Evolutionary conservation across 2,888 invertebrate genomes (phyloP).

Genomic region (Tetanocera ferruginea): DNA sequence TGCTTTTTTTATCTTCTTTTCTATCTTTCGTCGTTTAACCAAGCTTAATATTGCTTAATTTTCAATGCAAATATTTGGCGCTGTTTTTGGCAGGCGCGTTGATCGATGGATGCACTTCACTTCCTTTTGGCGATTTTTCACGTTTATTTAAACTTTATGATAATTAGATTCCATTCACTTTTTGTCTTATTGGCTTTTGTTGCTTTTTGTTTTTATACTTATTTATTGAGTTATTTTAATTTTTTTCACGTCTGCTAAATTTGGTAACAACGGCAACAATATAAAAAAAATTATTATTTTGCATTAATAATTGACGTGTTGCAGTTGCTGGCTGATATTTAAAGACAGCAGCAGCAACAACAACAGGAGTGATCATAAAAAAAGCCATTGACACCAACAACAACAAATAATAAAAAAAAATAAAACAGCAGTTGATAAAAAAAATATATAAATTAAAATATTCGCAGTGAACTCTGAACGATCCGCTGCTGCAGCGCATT

Average conservation of each 20-base stretch:
- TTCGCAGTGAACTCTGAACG: not conserved
- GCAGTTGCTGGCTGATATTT: slow-evolving; percentile 22
- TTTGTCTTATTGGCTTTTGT: slow-evolving; percentile 10
- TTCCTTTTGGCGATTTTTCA: slow-evolving; percentile 38
- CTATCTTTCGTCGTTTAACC: slow-evolving; percentile 11
- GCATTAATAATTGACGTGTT: slow-evolving; percentile 41
- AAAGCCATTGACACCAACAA: slow-evolving; percentile 31
- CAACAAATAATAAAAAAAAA: slow-evolving; percentile 2
- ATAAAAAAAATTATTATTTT: slow-evolving; percentile 40
- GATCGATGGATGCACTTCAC: slow-evolving; percentile 41
- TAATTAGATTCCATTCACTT: slow-evolving; percentile 32
- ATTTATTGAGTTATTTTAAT: slow-evolving; percentile 11
- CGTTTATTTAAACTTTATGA: slow-evolving; percentile 34
- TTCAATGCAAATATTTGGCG: slow-evolving; percentile 29
- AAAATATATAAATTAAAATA: not conserved
- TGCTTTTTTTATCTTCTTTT: slow-evolving; percentile 22
- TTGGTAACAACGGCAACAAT: slow-evolving; percentile 39
- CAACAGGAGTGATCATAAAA: not conserved
- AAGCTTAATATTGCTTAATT: slow-evolving; percentile 19
- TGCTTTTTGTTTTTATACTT: slow-evolving; percentile 22
- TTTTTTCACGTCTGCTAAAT: slow-evolving; percentile 35
- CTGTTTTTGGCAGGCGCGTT: not conserved
- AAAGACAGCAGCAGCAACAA: slow-evolving; percentile 12
- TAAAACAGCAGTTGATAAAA: not conserved
- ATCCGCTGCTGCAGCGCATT: not conserved